phyloP scores from a whole-genome alignment of 2,113 vertebrate genomes.

The Anarhynchus alexandrinus region DNA sequence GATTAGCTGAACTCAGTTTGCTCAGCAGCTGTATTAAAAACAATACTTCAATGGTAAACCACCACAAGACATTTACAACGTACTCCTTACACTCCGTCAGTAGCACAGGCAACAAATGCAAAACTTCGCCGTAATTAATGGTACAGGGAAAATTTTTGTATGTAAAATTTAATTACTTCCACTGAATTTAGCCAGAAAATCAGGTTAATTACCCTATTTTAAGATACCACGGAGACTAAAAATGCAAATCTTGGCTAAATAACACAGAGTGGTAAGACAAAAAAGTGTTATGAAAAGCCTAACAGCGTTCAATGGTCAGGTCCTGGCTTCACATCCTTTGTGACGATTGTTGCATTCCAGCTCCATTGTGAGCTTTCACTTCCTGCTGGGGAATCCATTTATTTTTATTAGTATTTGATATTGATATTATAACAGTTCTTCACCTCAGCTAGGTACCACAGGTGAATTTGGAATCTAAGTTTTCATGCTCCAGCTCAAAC shows the following conservation, averaged over 20 bases:
- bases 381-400: not conserved
- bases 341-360: not conserved
- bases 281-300: not conserved
- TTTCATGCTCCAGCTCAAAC: not conserved
- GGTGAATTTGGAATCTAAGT: not conserved
- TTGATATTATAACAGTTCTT: not conserved
- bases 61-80: not conserved
- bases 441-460: not conserved
- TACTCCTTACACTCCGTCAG: not conserved
- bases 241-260: not conserved
- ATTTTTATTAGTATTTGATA: not conserved
- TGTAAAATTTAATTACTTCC: not conserved
- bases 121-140: not conserved
- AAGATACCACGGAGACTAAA: not conserved
- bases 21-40: conserved; percentile 1
- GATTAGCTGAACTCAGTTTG: not conserved
- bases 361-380: not conserved
- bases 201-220: not conserved
- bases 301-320: not conserved
- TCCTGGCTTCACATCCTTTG: not conserved
- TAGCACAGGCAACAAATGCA: not conserved
- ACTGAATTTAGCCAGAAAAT: not conserved
- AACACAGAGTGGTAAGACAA: not conserved
- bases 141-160: not conserved
- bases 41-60: not conserved